Conservation (phyloP, 2,113 vertebrate species). For the Anguilla japonica region DNA sequence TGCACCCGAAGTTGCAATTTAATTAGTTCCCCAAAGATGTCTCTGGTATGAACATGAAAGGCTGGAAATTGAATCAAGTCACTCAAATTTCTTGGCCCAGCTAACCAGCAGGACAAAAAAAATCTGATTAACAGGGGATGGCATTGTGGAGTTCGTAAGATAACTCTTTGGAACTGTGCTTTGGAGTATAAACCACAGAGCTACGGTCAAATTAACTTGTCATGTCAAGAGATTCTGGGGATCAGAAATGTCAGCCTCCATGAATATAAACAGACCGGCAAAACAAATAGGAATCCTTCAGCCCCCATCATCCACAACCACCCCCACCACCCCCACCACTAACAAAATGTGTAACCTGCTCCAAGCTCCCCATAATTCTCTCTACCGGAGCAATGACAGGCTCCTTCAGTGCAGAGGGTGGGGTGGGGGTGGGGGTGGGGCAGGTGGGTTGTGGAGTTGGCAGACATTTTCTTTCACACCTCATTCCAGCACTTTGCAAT, state of each 20-base stretch:
- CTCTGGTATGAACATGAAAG: constrained; percentile 35
- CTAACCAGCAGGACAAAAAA: background rate
- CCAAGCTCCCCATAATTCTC: constrained; percentile 45
- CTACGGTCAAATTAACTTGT: background rate
- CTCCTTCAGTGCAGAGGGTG: constrained; percentile 19
- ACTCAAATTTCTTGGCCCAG: constrained; percentile 21
- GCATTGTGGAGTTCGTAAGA: constrained; percentile 12
- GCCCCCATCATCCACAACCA: background rate
- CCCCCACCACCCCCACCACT: constrained; percentile 21
- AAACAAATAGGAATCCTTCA: constrained; percentile 21
- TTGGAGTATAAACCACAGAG: constrained; percentile 3
- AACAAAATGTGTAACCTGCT: constrained; percentile 45
- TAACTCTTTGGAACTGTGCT: background rate
- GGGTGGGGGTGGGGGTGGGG: background rate
- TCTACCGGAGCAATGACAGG: constrained; percentile 21
- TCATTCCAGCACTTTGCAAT: constrained; percentile 61
- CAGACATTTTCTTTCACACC: constrained; percentile 56
- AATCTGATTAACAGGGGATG: constrained; percentile 4
- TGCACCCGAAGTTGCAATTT: constrained; percentile 19
- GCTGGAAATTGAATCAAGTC: constrained; percentile 35
- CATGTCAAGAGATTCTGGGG: background rate
- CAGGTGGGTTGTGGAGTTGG: constrained; percentile 43
- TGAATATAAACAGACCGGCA: constrained; percentile 9
- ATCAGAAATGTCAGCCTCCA: constrained; percentile 4
- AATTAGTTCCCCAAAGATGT: constrained; percentile 49